Evolutionary conservation across 2,888 invertebrate species (phyloP), one percentile per base, ranked within the genome.

Genomic region (Drosophila hamatofila): DNA sequence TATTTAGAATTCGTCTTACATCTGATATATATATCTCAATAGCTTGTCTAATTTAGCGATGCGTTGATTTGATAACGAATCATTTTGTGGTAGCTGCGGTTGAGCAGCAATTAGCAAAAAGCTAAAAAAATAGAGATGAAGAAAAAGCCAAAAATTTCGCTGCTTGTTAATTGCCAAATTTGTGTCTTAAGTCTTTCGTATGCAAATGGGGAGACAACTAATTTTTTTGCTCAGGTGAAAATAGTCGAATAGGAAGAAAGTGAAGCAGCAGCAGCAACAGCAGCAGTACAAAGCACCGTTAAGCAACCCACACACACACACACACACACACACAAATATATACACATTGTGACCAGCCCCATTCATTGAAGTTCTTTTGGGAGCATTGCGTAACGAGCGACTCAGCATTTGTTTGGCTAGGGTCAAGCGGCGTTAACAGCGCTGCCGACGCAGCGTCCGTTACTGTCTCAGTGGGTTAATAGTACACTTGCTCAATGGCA

Each of bases 391-490:
- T 80, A 80, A 80, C 81, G 78, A 68, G 73, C 52, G 44, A 54
- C 44, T 44, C 35, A 57, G 57, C 66, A 67, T 25, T 72, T 60
- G 73, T 12, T 49, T 63, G 73, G 73, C 57, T 79, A 79, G 79
- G 79, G 79, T 79, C 79, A 79, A 71, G 57, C 51, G 25, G 35
- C 55, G 54, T 25, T 54, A n/a, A n/a, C 54, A 37, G 54, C 54
- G 39, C 23, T 44, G 68, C 49, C 16, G 60, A 52, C 42, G 54
- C 59, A 49, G 73, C 58, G 70, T 78, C 73, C 82, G 80, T 89
- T 88, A 88, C 85, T 91, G 89, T 92, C 91, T 93, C 93, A 93
- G 92, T 93, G 92, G 93, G 93, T 93, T 92, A 93, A 92, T 93
- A 82, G 93, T 90, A 86, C 86, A 87, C 91, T 91, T 90, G 91